Evolutionary conservation across 2,888 invertebrate genomes (phyloP).

Genomic region (Schizaphis graminum): DNA sequence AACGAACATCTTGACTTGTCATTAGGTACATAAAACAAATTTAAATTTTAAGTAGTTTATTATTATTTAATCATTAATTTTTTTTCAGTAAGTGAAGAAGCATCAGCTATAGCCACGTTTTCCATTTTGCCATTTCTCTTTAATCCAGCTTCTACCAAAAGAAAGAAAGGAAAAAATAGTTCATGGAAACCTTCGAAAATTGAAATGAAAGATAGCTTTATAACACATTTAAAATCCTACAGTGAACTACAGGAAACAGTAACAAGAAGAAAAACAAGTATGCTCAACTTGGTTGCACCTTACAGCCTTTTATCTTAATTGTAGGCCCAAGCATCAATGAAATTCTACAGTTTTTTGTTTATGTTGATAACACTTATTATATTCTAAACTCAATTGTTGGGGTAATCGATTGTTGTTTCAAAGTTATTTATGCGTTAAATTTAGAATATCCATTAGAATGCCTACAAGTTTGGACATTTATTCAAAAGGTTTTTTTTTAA

Average conservation of each 20-base stretch:
- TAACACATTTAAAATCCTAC: neutral
- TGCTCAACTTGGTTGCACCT: slow-evolving; percentile 13
- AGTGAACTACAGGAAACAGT: slow-evolving; percentile 1
- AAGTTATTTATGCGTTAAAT: slow-evolving; percentile 31
- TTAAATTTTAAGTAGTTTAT: neutral
- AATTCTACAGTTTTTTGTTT: slow-evolving; percentile 20
- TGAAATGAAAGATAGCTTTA: slow-evolving; percentile 30
- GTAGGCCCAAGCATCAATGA: slow-evolving; percentile 6
- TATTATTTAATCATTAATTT: neutral
- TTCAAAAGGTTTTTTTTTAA: slow-evolving; percentile 40
- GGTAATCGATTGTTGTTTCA: slow-evolving; percentile 13
- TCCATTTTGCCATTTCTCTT: neutral
- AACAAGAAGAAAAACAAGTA: slow-evolving; percentile 16
- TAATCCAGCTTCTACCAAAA: neutral
- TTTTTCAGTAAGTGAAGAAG: slow-evolving; percentile 16
- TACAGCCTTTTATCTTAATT: slow-evolving; percentile 8
- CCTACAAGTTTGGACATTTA: slow-evolving; percentile 31
- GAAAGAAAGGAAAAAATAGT: neutral
- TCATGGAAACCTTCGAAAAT: neutral
- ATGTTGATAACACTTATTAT: slow-evolving; percentile 7
- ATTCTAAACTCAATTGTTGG: neutral
- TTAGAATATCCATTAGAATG: slow-evolving; percentile 36
- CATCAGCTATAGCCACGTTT: neutral
- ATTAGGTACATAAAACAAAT: neutral
- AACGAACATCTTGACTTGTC: neutral